Evolutionary conservation across 2,888 invertebrate species (phyloP).

Genomic region (Dolichopus griseipennis): DNA sequence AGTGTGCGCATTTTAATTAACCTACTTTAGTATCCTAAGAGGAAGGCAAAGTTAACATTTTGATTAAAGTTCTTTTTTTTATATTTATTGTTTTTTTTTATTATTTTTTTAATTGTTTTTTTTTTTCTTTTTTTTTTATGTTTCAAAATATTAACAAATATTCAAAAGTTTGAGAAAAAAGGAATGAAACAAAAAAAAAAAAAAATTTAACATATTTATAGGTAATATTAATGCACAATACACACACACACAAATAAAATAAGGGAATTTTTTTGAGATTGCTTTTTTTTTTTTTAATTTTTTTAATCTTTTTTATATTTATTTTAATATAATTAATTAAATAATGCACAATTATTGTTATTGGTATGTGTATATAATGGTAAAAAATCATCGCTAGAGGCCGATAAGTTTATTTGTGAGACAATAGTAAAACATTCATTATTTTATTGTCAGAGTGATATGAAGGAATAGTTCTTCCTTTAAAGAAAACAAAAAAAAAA

Average conservation of each 20-base stretch:
- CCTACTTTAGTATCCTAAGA: background rate
- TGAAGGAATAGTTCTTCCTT: background rate
- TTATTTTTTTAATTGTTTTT: background rate
- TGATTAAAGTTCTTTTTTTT: background rate
- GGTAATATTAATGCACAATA: background rate
- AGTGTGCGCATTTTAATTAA: background rate
- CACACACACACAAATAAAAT: background rate
- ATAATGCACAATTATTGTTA: background rate
- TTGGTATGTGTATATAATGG: background rate
- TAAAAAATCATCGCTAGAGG: background rate
- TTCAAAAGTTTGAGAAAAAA: background rate
- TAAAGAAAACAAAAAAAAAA: background rate
- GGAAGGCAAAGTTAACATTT: background rate
- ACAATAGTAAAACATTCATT: background rate
- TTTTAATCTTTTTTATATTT: no score
- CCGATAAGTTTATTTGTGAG: background rate
- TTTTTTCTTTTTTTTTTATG: background rate
- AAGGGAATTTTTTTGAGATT: no score
- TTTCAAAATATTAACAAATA: background rate
- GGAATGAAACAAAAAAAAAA: background rate
- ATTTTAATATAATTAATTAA: background rate
- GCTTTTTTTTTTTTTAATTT: no score
- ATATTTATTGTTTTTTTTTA: background rate
- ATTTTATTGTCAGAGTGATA: conserved; percentile 1
- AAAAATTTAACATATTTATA: background rate